These are phyloP conservation scores for Lathamus discolor DNA, from an alignment of 2,113 vertebrate genomes.

Conservation along the genomic window DNA sequence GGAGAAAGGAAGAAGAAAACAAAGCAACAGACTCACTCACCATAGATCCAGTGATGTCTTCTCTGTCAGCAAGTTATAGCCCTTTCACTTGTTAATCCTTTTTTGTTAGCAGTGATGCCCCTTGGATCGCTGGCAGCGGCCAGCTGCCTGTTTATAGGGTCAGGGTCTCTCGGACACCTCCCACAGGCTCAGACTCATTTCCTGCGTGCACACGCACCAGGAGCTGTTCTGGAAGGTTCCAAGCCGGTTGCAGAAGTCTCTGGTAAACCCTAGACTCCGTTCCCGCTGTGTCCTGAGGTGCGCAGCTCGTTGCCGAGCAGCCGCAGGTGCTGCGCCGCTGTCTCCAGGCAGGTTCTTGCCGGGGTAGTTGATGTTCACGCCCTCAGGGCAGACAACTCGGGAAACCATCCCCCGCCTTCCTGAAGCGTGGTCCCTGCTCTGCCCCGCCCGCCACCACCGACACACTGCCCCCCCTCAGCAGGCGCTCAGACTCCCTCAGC, in stretches of 20 bases:
- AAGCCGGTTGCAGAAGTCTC: background rate
- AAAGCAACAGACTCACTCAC: background rate
- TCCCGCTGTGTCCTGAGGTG: no score
- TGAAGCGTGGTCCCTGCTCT: no score
- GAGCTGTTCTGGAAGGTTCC: background rate
- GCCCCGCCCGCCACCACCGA: no score
- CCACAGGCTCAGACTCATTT: background rate
- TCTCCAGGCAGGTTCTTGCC: no score
- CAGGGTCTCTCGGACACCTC: background rate
- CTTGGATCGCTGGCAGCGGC: background rate
- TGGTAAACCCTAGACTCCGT: no score
- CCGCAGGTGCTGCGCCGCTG: no score
- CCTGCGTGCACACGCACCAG: fast-evolving
- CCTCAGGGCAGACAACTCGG: no score
- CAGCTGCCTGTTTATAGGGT: background rate
- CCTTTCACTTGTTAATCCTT: background rate
- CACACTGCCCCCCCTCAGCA: no score
- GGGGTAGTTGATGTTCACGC: no score
- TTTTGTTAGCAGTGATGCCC: background rate
- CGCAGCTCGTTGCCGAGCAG: no score
- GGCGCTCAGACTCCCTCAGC: background rate
- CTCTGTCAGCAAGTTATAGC: background rate
- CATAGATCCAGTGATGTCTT: background rate
- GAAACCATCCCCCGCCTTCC: no score
- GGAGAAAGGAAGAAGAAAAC: background rate